Conservation (phyloP, 2,888 invertebrate species). For the Gymnoscelis rufifasciata region DNA sequence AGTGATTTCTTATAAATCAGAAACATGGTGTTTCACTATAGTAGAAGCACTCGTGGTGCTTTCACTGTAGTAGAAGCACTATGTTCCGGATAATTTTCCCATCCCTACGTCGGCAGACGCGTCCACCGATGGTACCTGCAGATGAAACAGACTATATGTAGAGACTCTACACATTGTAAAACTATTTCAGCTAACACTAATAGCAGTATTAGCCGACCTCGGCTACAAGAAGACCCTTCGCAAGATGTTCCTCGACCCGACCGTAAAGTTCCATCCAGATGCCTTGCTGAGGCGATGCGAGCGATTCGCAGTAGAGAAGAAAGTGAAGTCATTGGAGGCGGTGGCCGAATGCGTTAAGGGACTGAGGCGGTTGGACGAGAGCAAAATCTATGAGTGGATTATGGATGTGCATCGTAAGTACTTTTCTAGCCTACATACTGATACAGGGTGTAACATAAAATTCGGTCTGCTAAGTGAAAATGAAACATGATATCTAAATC, state of each 20-base stretch:
- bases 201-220: constrained; percentile 76
- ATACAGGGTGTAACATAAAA: too few species aligned
- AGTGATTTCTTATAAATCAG: too few species aligned
- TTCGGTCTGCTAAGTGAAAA: too few species aligned
- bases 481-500: background rate
- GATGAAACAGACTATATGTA: background rate
- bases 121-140: too few species aligned
- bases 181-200: constrained; percentile 57
- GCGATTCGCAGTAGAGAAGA: constrained; percentile 60
- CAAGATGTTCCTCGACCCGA: constrained; percentile 73
- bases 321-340: constrained; percentile 46
- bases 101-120: too few species aligned
- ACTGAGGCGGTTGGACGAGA: constrained; percentile 51
- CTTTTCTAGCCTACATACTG: too few species aligned
- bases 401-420: constrained; percentile 73
- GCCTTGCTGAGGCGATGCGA: constrained; percentile 75
- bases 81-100: too few species aligned
- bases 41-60: too few species aligned
- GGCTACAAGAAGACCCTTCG: constrained; percentile 71
- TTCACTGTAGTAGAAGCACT: too few species aligned
- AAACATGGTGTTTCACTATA: too few species aligned
- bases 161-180: too few species aligned
- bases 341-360: constrained; percentile 57
- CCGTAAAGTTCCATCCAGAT: constrained; percentile 73
- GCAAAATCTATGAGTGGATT: constrained; percentile 66